These are phyloP conservation scores for Aulostomus chinensis DNA, from an alignment of 2,797 vertebrate species.

Conservation along the genomic window DNA sequence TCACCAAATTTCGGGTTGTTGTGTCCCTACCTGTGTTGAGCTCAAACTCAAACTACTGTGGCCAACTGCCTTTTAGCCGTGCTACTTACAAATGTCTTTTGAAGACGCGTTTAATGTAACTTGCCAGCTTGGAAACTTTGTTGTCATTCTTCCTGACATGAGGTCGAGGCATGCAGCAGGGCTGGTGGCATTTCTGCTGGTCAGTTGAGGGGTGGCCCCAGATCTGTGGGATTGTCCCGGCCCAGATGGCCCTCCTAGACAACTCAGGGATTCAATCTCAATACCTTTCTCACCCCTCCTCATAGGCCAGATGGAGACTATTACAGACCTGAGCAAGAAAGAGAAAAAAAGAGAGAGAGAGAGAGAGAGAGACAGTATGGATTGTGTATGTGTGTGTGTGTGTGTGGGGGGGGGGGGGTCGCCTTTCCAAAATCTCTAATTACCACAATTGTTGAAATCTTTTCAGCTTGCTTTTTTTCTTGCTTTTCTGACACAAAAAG, in stretches of 20 bases:
- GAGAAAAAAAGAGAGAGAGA: constrained; percentile 30
- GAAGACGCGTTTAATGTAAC: too few species aligned
- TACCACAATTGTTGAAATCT: constrained; percentile 71
- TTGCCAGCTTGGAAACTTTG: too few species aligned
- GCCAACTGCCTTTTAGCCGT: too few species aligned
- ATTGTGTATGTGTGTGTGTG: constrained; percentile 24
- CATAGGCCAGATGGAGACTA: constrained; percentile 69
- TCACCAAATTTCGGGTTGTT: too few species aligned
- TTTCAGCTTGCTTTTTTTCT: constrained; percentile 67
- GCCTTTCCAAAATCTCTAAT: constrained; percentile 79
- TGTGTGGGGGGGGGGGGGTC: constrained; percentile 21
- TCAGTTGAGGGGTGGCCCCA: constrained; percentile 40
- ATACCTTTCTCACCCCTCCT: constrained; percentile 54
- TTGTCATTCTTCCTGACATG: constrained; percentile 18
- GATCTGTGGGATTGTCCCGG: constrained; percentile 45
- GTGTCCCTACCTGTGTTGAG: too few species aligned
- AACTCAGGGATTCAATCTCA: constrained; percentile 70
- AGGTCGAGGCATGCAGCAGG: constrained; percentile 1
- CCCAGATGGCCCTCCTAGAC: constrained; percentile 77
- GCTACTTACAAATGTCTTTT: too few species aligned
- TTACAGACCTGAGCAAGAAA: constrained; percentile 65
- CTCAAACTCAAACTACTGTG: too few species aligned
- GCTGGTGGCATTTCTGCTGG: constrained; percentile 19
- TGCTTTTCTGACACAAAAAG: constrained; percentile 58
- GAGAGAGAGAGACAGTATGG: constrained; percentile 24